Evolutionary conservation across 53 echinoderm and acorn worm species (phyloP).

Genomic region (Luidia sarsii): DNA sequence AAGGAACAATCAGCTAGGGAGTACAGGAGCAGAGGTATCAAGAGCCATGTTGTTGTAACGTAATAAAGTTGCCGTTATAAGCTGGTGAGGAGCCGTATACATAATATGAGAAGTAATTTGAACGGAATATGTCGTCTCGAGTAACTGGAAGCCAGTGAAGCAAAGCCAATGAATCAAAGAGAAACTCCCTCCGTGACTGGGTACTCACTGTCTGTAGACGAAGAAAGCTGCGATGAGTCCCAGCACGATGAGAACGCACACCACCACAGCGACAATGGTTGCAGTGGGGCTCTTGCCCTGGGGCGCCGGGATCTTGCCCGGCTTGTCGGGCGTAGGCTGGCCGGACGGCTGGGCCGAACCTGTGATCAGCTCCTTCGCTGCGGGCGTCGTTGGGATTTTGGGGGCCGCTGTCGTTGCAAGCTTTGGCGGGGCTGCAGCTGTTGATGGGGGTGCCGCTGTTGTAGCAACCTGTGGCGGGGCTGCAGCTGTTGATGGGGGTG

Average conservation of each 20-base stretch:
- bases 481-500: background rate
- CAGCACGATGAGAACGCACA: constrained; percentile 24
- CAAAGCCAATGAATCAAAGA: too few relatives aligned
- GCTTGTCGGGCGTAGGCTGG: background rate
- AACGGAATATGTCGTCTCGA: too few relatives aligned
- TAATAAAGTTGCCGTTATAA: too few relatives aligned
- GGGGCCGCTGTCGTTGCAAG: background rate
- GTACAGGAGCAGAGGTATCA: too few relatives aligned
- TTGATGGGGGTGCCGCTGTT: background rate
- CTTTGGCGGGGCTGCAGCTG: background rate
- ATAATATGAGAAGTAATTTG: too few relatives aligned
- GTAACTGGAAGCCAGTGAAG: too few relatives aligned
- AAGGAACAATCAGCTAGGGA: too few relatives aligned
- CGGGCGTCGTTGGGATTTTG: background rate
- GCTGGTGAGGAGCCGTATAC: too few relatives aligned
- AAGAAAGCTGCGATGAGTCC: constrained; percentile 25
- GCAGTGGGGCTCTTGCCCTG: constrained; percentile 8
- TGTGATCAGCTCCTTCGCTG: background rate
- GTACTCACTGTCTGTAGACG: constrained; percentile 41
- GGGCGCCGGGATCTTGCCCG: background rate
- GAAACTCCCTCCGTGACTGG: too few relatives aligned
- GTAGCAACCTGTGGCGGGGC: background rate
- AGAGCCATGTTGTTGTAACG: too few relatives aligned
- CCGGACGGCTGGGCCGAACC: background rate
- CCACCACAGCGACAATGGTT: constrained; percentile 48